Percentiles rank a stretch among this genome's conserved stretches.
Evolutionary conservation across 2,113 vertebrate genomes (phyloP).

Genomic region (Tauraco erythrolophus): DNA sequence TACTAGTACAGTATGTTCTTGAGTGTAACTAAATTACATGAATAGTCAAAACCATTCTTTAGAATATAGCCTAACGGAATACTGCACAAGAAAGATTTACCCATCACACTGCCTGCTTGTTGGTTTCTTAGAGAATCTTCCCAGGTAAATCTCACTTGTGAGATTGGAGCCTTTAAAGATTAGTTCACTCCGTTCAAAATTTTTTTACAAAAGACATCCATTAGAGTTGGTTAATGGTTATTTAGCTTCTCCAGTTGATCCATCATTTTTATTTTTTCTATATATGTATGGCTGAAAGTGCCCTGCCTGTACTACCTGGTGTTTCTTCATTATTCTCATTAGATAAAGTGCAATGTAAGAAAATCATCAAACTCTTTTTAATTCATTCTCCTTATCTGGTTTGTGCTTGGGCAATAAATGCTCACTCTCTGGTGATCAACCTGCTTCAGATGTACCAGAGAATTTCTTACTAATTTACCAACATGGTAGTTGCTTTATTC

Average conservation of each 20-base stretch:
- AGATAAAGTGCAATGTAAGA: neutral
- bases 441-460: neutral
- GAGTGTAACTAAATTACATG: neutral
- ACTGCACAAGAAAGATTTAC: neutral
- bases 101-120: neutral
- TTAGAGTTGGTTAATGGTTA: neutral
- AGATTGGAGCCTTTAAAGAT: neutral
- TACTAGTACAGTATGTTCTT: neutral
- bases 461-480: constrained; percentile 16
- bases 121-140: neutral
- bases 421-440: neutral
- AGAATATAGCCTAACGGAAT: neutral
- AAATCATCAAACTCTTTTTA: neutral
- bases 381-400: neutral
- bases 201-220: neutral
- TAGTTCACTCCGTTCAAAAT: neutral
- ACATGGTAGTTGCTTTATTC: neutral
- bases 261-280: neutral
- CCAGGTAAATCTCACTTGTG: neutral
- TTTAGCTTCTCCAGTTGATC: neutral
- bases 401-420: neutral
- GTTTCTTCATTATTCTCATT: neutral
- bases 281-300: neutral
- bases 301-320: neutral
- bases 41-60: neutral